A percentile compares a stretch with the other conserved stretches of the same genome.
phyloP scores from a whole-genome alignment of 92 coral and sea anemone species.

The Micromussa lordhowensis region DNA sequence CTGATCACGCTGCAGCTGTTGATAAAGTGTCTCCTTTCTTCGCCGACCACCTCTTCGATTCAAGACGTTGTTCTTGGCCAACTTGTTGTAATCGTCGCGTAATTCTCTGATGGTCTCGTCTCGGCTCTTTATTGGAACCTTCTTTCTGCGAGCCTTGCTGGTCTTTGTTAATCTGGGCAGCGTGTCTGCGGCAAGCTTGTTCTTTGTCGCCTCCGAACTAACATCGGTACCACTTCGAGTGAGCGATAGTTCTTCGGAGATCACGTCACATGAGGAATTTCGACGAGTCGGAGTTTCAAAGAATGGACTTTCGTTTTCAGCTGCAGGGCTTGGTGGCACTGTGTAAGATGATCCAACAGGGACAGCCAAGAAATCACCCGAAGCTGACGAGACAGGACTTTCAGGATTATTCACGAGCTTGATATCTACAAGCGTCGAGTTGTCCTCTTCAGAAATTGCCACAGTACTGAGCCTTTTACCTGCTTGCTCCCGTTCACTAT shows the following conservation, averaged over 20 bases:
- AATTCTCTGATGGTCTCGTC: constrained; percentile 21
- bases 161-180: constrained; percentile 24
- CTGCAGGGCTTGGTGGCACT: constrained; percentile 43
- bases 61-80: constrained; percentile 13
- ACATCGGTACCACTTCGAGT: constrained; percentile 21
- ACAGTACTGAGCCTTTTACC: neutral
- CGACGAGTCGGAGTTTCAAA: constrained; percentile 2
- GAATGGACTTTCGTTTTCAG: constrained; percentile 5
- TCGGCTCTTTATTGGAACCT: constrained; percentile 14
- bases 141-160: neutral
- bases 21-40: constrained; percentile 21
- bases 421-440: constrained; percentile 13
- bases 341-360: constrained; percentile 25
- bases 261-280: constrained; percentile 13
- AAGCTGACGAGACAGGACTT: neutral
- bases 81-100: constrained; percentile 12
- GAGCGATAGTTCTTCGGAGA: constrained; percentile 1
- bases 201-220: neutral
- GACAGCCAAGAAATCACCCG: constrained; percentile 7
- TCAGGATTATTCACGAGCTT: constrained; percentile 27
- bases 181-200: constrained; percentile 2
- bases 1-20: constrained; percentile 35
- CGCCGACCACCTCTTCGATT: neutral
- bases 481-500: neutral
- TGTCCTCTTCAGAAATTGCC: constrained; percentile 32